Evolutionary conservation across 2,113 vertebrate species (phyloP).

Genomic region (Mesoclemmys tuberculata): DNA sequence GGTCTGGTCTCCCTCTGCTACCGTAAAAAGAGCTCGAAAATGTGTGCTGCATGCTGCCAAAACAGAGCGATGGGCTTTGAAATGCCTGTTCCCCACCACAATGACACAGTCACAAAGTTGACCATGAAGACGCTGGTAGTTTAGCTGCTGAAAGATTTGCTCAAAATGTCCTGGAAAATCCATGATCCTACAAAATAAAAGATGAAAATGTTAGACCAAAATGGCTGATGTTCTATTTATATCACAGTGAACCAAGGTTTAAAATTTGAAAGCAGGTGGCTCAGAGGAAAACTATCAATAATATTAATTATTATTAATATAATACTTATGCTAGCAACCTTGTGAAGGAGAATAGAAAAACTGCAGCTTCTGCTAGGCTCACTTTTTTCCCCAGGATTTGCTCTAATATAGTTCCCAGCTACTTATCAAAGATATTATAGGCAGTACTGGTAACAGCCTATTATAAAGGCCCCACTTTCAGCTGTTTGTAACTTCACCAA

Average conservation of each 20-base stretch:
- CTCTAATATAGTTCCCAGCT: not conserved
- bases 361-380: not conserved
- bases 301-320: no score
- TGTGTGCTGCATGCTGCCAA: constrained; percentile 97
- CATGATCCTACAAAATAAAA: constrained; percentile 84
- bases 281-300: not conserved
- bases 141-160: constrained; percentile 97
- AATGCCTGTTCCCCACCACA: constrained; percentile 93
- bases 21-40: constrained; percentile 95
- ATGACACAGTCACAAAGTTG: constrained; percentile 98
- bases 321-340: not conserved
- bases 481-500: not conserved
- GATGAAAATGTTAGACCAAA: not conserved
- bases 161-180: constrained; percentile 99
- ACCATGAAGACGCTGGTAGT: constrained; percentile 94
- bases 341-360: rapidly evolving
- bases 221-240: not conserved
- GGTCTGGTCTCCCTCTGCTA: constrained; percentile 91
- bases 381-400: not conserved
- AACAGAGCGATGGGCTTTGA: constrained; percentile 96
- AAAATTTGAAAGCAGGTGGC: not conserved
- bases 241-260: rapidly evolving
- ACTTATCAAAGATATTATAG: rapidly evolving
- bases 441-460: not conserved
- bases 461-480: not conserved